Evolutionary conservation across 2,113 vertebrate species (phyloP).

Genomic region (Gambusia affinis): DNA sequence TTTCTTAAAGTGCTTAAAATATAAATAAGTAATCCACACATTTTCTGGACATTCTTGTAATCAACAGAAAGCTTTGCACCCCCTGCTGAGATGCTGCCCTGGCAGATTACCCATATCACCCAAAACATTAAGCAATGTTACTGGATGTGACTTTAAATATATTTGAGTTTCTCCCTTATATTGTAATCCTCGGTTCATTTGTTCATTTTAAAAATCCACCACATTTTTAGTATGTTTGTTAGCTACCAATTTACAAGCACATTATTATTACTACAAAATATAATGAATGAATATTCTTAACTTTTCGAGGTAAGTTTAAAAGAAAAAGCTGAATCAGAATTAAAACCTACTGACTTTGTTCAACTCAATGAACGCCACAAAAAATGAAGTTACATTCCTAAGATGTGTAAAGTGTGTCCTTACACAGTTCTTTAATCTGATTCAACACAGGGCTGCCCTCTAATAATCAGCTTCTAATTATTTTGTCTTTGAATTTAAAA

Average conservation of each 20-base stretch:
- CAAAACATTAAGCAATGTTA: too few relatives aligned
- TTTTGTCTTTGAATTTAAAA: conserved; percentile 67
- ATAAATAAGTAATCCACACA: too few relatives aligned
- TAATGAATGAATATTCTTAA: neutral
- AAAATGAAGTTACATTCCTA: conserved; percentile 14
- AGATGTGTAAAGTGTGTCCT: conserved; percentile 2
- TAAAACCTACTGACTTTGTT: too few relatives aligned
- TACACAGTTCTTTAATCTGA: conserved; percentile 45
- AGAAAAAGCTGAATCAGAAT: conserved; percentile 1
- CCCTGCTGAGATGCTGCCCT: too few relatives aligned
- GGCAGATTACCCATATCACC: too few relatives aligned
- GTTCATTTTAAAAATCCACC: conserved; percentile 22
- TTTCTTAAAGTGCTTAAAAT: too few relatives aligned
- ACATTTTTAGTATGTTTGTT: conserved; percentile 13
- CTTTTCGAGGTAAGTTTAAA: conserved; percentile 5
- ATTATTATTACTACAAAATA: neutral
- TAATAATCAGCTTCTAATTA: conserved; percentile 72
- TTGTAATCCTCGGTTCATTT: neutral
- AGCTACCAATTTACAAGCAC: conserved; percentile 27
- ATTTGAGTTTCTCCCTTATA: too few relatives aligned
- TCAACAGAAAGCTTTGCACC: too few relatives aligned
- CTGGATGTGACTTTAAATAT: too few relatives aligned
- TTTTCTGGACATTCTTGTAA: too few relatives aligned
- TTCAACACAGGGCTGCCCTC: conserved; percentile 56
- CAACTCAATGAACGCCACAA: conserved; percentile 22